phyloP scores from a whole-genome alignment of 2,888 invertebrate genomes.

The Synergus umbraculus region DNA sequence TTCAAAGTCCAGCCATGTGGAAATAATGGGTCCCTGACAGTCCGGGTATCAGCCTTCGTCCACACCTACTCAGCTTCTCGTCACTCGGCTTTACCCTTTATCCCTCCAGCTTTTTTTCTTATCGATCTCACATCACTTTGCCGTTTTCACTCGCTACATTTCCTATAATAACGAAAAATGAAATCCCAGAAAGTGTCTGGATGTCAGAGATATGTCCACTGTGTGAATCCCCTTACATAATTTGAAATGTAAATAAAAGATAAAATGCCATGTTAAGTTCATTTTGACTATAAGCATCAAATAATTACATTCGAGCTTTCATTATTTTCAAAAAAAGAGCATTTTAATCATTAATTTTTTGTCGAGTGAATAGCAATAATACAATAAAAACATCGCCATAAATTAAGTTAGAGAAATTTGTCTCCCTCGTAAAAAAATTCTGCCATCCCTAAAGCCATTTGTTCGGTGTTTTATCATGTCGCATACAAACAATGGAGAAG shows the following conservation, averaged over 20 bases:
- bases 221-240: background rate
- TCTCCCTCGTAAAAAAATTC: conserved; percentile 56
- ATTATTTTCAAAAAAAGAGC: background rate
- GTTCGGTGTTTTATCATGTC: conserved; percentile 66
- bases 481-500: conserved; percentile 42
- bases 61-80: conserved; percentile 25
- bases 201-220: conserved; percentile 49
- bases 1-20: conserved; percentile 17
- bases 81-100: conserved; percentile 18
- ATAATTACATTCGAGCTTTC: too few relatives aligned
- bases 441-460: conserved; percentile 53
- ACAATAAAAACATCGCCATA: conserved; percentile 2
- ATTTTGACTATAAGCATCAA: too few relatives aligned
- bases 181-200: conserved; percentile 54
- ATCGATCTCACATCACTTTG: conserved; percentile 40
- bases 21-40: conserved; percentile 37
- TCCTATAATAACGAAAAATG: conserved; percentile 57
- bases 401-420: conserved; percentile 43
- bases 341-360: background rate
- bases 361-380: background rate
- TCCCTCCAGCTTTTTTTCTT: conserved; percentile 34
- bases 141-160: conserved; percentile 56
- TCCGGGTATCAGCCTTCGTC: conserved; percentile 26
- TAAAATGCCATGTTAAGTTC: background rate
- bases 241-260: conserved; percentile 17